These are phyloP conservation scores for Semicossyphus pulcher DNA, from an alignment of 2,113 vertebrate genomes.

Conservation along the genomic window DNA sequence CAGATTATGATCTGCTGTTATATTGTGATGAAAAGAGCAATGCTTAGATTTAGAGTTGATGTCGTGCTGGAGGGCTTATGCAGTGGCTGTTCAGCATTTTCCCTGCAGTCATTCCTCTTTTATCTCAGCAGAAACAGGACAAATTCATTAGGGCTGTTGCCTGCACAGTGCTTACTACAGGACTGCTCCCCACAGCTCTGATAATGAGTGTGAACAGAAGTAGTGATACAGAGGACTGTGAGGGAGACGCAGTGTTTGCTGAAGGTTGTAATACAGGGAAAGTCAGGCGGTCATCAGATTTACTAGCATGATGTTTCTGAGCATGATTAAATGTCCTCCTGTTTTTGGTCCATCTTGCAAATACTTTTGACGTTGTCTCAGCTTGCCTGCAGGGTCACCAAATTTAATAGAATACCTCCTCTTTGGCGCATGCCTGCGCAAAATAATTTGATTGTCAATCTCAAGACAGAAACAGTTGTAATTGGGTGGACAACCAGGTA, in stretches of 20 bases:
- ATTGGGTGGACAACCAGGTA: neutral
- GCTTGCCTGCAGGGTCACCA: neutral
- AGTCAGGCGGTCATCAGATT: neutral
- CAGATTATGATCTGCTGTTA: conserved; percentile 68
- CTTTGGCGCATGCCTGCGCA: neutral
- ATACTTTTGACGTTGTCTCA: neutral
- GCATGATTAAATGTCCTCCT: neutral
- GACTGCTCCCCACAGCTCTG: neutral
- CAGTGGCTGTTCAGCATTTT: conserved; percentile 63
- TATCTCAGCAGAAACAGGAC: conserved; percentile 56
- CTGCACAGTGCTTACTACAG: conserved; percentile 26
- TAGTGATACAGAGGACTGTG: neutral
- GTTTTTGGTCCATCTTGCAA: neutral
- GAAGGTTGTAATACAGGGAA: neutral
- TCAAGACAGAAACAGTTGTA: neutral
- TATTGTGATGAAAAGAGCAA: conserved; percentile 63
- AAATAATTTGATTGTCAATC: neutral
- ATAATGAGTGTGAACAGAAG: conserved; percentile 32
- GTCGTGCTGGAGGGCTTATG: conserved; percentile 49
- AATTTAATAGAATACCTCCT: neutral
- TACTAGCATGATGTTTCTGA: neutral
- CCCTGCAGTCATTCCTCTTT: conserved; percentile 50
- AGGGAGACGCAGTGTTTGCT: neutral
- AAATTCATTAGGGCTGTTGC: conserved; percentile 52
- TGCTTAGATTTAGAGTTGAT: conserved; percentile 63